Evolutionary conservation across 2,888 invertebrate species (phyloP).

Genomic region (Agrotis clavis): DNA sequence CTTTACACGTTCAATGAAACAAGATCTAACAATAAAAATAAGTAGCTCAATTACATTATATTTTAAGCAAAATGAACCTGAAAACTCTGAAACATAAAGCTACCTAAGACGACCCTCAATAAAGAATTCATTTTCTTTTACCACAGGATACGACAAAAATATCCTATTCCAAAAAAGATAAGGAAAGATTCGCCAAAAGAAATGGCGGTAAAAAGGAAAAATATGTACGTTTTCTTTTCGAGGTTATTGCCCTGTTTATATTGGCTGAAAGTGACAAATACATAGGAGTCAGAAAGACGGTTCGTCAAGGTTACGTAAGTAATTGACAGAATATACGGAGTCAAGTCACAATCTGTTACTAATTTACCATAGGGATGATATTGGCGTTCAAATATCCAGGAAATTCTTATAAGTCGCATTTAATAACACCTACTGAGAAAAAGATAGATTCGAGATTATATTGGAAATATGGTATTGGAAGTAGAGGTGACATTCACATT

Average conservation of each 20-base stretch:
- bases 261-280: constrained; percentile 36
- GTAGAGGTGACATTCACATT: not conserved
- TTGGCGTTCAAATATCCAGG: constrained; percentile 1
- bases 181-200: constrained; percentile 35
- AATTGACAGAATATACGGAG: constrained; percentile 18
- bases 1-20: constrained; percentile 16
- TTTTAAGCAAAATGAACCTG: not conserved
- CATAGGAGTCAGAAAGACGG: not conserved
- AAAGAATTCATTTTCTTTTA: constrained; percentile 28
- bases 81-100: not conserved
- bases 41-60: not conserved
- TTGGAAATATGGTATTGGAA: not conserved
- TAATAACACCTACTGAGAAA: constrained; percentile 16
- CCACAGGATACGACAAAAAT: constrained; percentile 16
- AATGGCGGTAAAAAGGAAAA: constrained; percentile 25
- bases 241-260: constrained; percentile 24
- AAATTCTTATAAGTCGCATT: constrained; percentile 5
- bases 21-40: not conserved
- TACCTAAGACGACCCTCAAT: not conserved
- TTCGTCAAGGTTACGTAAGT: constrained; percentile 14
- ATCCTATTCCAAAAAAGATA: constrained; percentile 39
- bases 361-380: constrained; percentile 3
- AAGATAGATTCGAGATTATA: not conserved
- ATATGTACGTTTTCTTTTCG: constrained; percentile 2
- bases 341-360: not conserved